Base-by-base conservation (phyloP, 2,888 invertebrate species). In the Drosophila kuntzei region DNA sequence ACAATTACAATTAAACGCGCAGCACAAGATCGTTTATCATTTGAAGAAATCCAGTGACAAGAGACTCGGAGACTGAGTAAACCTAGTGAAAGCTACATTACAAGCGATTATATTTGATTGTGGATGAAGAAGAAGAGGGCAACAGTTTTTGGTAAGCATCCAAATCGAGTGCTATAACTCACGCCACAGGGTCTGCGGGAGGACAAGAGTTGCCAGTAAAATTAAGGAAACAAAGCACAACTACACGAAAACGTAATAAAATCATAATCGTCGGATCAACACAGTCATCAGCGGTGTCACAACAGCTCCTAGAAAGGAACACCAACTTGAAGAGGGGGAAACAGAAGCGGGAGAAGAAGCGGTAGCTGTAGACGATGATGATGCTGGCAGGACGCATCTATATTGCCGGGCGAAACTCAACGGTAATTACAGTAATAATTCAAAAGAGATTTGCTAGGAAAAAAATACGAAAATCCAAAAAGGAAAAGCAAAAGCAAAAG, bases 181-280 rank as follows among this genome's bases (percentile, higher is more conserved):
- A 89, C 78, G 69, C 86, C 76, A 69, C 86, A 67, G 88, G 87
- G 41, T 27, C 53, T 32, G 39, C 34, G 61, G 32, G 25, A 12
- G 44, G 37, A 41, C 41, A 37, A 61, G 44, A 61, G 70, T 67
- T 69, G 72, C 55, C 71, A 61, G 16, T 54, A 65, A 71, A 81
- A 89, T 84, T 89, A 84, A 80, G 84, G 81, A 89, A 76, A 79
- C 85, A 81, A 81, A 76, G 82, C 82, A 82, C 78, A 86, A 81
- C 86, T 87, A 82, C 86, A 86, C 85, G 87, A 79, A 79, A 83
- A 82, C 86, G 81, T 89, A 90, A 91, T 91, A 90, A 90, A 91
- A 90, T 91, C 90, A 91, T 90, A 90, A 90, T 90, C 91, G 89
- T 87, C 79, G 91, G 91, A 90, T 90, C 91, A 90, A 90, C 90